Conservation (phyloP, 2,888 invertebrate genomes). For the Apamea crenata region DNA sequence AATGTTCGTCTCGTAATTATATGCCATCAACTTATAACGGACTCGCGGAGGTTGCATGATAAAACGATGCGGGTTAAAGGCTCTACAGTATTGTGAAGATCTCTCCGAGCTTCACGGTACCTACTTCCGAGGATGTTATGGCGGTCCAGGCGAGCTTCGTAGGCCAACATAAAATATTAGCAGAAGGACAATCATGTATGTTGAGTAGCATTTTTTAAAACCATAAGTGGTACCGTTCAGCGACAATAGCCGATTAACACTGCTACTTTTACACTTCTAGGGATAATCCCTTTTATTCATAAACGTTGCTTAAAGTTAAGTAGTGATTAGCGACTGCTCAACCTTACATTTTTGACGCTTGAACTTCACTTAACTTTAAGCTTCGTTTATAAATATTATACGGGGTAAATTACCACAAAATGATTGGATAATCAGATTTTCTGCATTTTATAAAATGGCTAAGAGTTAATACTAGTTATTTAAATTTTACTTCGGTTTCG, state of each 20-base stretch:
- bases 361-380: too few relatives aligned
- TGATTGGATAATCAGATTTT: background rate
- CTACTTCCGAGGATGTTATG: background rate
- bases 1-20: background rate
- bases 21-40: too few relatives aligned
- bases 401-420: background rate
- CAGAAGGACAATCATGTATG: background rate
- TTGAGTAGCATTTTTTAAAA: background rate
- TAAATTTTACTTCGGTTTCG: background rate
- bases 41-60: background rate
- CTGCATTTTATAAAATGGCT: background rate
- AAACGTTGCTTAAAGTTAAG: background rate
- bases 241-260: too few relatives aligned
- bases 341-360: too few relatives aligned
- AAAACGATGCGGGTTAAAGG: background rate
- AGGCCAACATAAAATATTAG: background rate
- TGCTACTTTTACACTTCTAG: background rate
- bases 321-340: background rate
- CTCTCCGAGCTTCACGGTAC: too few relatives aligned
- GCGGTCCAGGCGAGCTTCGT: too few relatives aligned
- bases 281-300: background rate
- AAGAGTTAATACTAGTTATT: background rate
- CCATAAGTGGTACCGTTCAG: too few relatives aligned
- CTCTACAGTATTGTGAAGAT: background rate
- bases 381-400: background rate